Evolutionary conservation across 2,888 invertebrate genomes (phyloP).

Genomic region (Eupeodes latifasciatus): DNA sequence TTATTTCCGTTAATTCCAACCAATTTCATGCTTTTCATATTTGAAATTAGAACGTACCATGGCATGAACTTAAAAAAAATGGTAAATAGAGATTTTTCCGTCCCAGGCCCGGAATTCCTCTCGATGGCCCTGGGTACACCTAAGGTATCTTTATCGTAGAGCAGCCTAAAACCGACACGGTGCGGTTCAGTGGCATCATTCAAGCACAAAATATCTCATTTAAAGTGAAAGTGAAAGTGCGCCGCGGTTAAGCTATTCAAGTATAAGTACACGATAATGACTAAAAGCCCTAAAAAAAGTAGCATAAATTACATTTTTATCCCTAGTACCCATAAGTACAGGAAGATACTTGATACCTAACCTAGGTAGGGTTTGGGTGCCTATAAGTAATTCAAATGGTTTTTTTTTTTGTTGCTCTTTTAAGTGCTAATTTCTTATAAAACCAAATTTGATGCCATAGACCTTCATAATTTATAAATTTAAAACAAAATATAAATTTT

Average conservation of each 20-base stretch:
- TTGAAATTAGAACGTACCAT: too few species aligned
- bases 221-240: background rate
- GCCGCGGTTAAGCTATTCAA: conserved; percentile 3
- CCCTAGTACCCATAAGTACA: background rate
- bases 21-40: too few species aligned
- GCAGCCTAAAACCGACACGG: too few species aligned
- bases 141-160: background rate
- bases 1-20: too few species aligned
- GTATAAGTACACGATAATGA: conserved; percentile 45
- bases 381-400: conserved; percentile 41
- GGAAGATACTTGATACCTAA: too few species aligned
- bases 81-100: too few species aligned
- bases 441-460: conserved; percentile 1
- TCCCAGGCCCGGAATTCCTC: too few species aligned
- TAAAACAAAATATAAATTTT: background rate
- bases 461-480: conserved; percentile 12
- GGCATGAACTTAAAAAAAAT: too few species aligned
- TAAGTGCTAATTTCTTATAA: conserved; percentile 57
- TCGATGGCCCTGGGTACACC: too few species aligned
- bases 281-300: conserved; percentile 22
- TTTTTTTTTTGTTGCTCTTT: conserved; percentile 38
- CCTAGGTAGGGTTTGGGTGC: too few species aligned
- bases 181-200: background rate
- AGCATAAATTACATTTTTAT: conserved; percentile 48
- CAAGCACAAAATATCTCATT: conserved; percentile 9